Conservation (phyloP, 1,140 invertebrate species). For the Drosophila mojavensis region DNA sequence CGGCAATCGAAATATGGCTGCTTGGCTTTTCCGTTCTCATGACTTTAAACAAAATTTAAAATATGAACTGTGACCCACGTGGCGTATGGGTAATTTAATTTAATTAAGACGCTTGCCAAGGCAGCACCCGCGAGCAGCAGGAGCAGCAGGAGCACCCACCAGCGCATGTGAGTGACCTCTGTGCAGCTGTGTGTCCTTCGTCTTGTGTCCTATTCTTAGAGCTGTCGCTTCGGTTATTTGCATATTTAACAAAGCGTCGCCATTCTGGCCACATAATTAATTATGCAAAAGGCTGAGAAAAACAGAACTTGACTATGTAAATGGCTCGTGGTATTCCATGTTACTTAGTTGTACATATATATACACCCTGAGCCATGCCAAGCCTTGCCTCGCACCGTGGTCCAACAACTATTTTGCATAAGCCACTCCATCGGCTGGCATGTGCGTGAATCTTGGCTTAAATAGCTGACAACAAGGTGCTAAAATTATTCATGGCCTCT, state of each 20-base stretch:
- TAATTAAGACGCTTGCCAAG: conserved; percentile 27
- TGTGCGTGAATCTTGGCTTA: conserved; percentile 55
- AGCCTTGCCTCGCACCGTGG: conserved; percentile 39
- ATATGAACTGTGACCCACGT: conserved; percentile 12
- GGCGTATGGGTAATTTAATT: conserved; percentile 52
- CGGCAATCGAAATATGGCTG: conserved; percentile 48
- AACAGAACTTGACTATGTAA: conserved; percentile 50
- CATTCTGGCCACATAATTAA: conserved; percentile 75
- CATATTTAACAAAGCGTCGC: conserved; percentile 77
- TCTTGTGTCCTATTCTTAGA: conserved; percentile 8
- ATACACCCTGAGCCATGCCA: no score
- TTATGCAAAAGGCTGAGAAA: conserved; percentile 73
- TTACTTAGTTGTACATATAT: conserved; percentile 4
- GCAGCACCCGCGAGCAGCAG: not conserved
- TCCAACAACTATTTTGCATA: conserved; percentile 70
- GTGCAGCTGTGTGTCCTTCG: conserved; percentile 24
- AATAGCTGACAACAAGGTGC: conserved; percentile 78
- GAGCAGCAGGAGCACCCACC: not conserved
- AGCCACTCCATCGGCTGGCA: conserved; percentile 49
- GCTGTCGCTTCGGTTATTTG: conserved; percentile 58
- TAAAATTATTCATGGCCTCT: conserved; percentile 80
- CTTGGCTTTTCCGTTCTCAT: not conserved
- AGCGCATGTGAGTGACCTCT: conserved; percentile 48
- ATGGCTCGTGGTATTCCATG: conserved; percentile 22
- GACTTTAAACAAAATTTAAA: conserved; percentile 41